These are phyloP conservation scores for Trichoplusia ni DNA, from an alignment of 1,140 invertebrate genomes.

Conservation along the genomic window DNA sequence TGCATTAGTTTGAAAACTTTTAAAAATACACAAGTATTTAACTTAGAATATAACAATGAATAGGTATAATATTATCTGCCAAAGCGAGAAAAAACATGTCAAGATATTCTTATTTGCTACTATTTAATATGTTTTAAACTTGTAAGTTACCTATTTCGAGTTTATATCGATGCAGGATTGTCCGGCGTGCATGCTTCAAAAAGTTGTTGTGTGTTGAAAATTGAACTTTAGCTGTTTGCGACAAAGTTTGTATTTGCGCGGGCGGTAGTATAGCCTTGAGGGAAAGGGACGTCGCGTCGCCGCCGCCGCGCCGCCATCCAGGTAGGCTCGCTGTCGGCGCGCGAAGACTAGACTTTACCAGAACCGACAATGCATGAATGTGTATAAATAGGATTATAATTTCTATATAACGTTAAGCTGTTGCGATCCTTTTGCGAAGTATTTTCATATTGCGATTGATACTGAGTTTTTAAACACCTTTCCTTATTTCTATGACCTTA, in stretches of 20 bases:
- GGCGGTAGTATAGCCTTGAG: conserved; percentile 60
- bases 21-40: no score
- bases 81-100: conserved; percentile 26
- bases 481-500: no score
- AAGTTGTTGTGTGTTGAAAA: conserved; percentile 36
- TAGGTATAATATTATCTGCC: not conserved
- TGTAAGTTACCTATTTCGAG: conserved; percentile 18
- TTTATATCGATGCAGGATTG: conserved; percentile 53
- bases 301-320: conserved; percentile 65
- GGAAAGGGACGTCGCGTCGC: conserved; percentile 70
- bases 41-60: no score
- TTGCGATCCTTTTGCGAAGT: no score
- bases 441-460: no score
- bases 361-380: conserved; percentile 32
- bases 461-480: no score
- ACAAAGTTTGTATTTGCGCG: conserved; percentile 49
- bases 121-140: conserved; percentile 25
- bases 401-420: not conserved
- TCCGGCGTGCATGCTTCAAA: conserved; percentile 51
- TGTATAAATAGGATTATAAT: not conserved
- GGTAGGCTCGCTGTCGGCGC: conserved; percentile 58
- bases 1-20: no score
- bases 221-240: conserved; percentile 6
- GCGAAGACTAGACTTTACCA: conserved; percentile 42
- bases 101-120: conserved; percentile 33